phyloP scores from a whole-genome alignment of 1,140 invertebrate species.

The Euborellia annulipes region DNA sequence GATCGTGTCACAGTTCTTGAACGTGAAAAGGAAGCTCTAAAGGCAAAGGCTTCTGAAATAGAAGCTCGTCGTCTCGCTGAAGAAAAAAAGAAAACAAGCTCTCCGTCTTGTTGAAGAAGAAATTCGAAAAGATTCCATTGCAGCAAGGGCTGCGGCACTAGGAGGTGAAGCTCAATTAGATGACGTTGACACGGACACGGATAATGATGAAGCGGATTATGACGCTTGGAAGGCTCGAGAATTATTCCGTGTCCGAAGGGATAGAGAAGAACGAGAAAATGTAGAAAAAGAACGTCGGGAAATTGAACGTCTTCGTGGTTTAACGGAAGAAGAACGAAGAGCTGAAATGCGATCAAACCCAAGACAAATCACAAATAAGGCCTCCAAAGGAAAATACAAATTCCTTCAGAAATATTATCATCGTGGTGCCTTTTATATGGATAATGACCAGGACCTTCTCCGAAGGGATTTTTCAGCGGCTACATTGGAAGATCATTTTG shows the following conservation, averaged over 20 bases:
- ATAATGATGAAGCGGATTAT: constrained; percentile 95
- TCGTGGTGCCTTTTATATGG: constrained; percentile 95
- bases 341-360: constrained; percentile 85
- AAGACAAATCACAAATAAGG: constrained; percentile 86
- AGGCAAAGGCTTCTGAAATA: constrained; percentile 65
- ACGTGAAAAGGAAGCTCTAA: constrained; percentile 72
- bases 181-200: constrained; percentile 91
- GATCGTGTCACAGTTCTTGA: constrained; percentile 92
- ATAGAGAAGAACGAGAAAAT: constrained; percentile 85
- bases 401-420: constrained; percentile 99
- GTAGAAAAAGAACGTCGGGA: constrained; percentile 76
- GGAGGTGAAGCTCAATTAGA: constrained; percentile 52
- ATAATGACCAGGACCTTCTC: constrained; percentile 82
- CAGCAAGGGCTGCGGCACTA: constrained; percentile 26
- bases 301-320: constrained; percentile 76
- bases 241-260: constrained; percentile 86
- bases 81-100: constrained; percentile 30
- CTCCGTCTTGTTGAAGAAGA: constrained; percentile 65
- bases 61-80: constrained; percentile 66
- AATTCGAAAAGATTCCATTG: constrained; percentile 50
- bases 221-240: constrained; percentile 96
- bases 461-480: constrained; percentile 93
- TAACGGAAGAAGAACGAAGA: constrained; percentile 93
- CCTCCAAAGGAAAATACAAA: constrained; percentile 96
- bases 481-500: constrained; percentile 97